Conservation (phyloP, 2,888 invertebrate genomes). For the Brachyptera putata region DNA sequence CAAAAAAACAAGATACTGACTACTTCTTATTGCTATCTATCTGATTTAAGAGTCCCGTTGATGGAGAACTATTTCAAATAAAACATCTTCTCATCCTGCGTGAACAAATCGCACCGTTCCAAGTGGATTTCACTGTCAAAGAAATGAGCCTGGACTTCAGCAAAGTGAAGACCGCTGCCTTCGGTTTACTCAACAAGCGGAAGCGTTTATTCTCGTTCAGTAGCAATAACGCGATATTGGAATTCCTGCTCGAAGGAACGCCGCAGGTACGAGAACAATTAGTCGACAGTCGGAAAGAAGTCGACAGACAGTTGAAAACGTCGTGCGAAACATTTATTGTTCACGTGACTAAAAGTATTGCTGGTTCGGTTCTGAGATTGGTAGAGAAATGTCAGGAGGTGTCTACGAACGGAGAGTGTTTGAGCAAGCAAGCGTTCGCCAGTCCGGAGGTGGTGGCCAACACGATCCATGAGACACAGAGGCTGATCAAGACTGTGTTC, state of each 20-base stretch:
- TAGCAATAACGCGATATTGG: conserved; percentile 86
- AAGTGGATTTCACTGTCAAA: conserved; percentile 88
- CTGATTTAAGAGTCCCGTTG: conserved; percentile 69
- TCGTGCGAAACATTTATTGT: conserved; percentile 87
- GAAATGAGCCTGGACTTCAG: conserved; percentile 93
- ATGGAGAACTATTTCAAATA: conserved; percentile 94
- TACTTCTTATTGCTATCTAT: too few relatives aligned
- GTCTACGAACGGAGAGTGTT: not conserved
- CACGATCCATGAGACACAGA: conserved; percentile 71
- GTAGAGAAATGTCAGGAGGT: conserved; percentile 54
- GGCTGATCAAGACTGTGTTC: conserved; percentile 72
- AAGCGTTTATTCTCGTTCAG: conserved; percentile 81
- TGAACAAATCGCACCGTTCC: conserved; percentile 98
- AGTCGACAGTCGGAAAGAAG: conserved; percentile 92
- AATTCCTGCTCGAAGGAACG: conserved; percentile 88
- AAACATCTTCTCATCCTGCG: conserved; percentile 94
- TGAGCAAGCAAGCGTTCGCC: conserved; percentile 29
- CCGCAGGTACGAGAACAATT: conserved; percentile 90
- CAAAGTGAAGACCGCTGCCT: conserved; percentile 77
- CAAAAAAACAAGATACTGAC: too few relatives aligned
- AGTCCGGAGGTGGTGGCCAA: conserved; percentile 65
- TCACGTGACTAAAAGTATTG: conserved; percentile 68
- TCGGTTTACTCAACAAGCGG: conserved; percentile 58
- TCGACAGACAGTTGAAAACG: conserved; percentile 85
- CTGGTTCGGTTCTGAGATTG: conserved; percentile 69